Evolutionary conservation across 2,113 vertebrate species (phyloP).

Genomic region (Pseudorhombus dupliciocellatus): DNA sequence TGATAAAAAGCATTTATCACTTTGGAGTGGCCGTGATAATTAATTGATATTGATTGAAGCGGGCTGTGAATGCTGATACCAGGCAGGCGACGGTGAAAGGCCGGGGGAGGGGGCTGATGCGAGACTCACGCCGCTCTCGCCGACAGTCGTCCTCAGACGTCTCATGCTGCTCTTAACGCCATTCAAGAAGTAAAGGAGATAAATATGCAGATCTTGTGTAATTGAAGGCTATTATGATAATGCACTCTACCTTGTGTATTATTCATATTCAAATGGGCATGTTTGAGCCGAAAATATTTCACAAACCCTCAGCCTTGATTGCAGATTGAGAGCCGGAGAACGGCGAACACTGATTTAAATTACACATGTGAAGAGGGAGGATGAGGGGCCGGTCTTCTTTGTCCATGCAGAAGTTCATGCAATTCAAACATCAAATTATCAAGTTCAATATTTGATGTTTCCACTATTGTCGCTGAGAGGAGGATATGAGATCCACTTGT

Average conservation of each 20-base stretch:
- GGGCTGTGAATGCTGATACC: slow-evolving; percentile 45
- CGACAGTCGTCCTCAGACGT: slow-evolving; percentile 51
- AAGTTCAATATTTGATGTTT: slow-evolving; percentile 72
- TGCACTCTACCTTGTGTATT: slow-evolving; percentile 75
- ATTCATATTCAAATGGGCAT: slow-evolving; percentile 77
- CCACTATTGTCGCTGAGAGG: slow-evolving; percentile 59
- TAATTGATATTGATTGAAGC: slow-evolving; percentile 71
- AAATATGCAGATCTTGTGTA: slow-evolving; percentile 71
- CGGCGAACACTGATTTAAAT: slow-evolving; percentile 70
- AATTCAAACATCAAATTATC: slow-evolving; percentile 72
- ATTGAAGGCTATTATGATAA: slow-evolving; percentile 79
- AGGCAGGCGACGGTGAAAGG: slow-evolving; percentile 8
- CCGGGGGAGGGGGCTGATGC: slow-evolving; percentile 35
- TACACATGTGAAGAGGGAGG: slow-evolving; percentile 65
- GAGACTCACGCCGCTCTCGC: slow-evolving; percentile 28
- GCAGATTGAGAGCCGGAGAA: slow-evolving; percentile 70
- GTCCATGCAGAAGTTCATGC: slow-evolving; percentile 52
- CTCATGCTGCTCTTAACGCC: slow-evolving; percentile 48
- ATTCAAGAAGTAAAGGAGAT: slow-evolving; percentile 58
- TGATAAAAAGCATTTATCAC: slow-evolving; percentile 73
- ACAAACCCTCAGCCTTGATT: slow-evolving; percentile 72
- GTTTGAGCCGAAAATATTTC: slow-evolving; percentile 72
- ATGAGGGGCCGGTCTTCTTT: slow-evolving; percentile 61
- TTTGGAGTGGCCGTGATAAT: slow-evolving; percentile 65
- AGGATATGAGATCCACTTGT: slow-evolving; percentile 65